Evolutionary conservation across 2,888 invertebrate species (phyloP).

Genomic region (Spialia ferax): DNA sequence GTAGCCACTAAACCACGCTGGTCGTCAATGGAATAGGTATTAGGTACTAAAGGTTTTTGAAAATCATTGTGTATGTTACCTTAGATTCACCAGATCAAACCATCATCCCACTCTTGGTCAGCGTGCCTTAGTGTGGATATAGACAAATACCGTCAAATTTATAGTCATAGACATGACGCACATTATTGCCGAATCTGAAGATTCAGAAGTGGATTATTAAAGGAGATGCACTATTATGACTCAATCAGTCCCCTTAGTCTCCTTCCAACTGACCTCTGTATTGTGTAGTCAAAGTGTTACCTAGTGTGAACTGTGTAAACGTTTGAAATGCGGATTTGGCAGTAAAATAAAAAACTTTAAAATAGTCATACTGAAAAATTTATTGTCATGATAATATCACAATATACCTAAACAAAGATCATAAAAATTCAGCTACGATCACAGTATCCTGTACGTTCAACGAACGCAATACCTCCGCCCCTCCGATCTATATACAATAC

Average conservation of each 20-base stretch:
- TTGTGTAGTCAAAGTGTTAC: constrained; percentile 31
- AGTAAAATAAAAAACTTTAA: neutral
- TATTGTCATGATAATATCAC: constrained; percentile 51
- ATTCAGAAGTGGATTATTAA: constrained; percentile 8
- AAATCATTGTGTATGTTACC: too few species aligned
- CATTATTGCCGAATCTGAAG: too few species aligned
- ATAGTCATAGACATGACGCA: too few species aligned
- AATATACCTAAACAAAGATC: constrained; percentile 45
- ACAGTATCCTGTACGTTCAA: constrained; percentile 42
- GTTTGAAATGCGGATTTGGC: neutral
- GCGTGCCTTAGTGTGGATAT: too few species aligned
- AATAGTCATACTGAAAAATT: constrained; percentile 49
- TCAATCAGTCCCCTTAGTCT: constrained; percentile 30
- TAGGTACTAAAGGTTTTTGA: too few species aligned
- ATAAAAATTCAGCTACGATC: constrained; percentile 45
- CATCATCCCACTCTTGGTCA: too few species aligned
- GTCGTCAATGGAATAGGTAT: too few species aligned
- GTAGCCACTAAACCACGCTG: too few species aligned
- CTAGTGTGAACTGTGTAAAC: neutral
- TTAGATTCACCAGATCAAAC: too few species aligned
- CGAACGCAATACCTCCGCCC: constrained; percentile 26
- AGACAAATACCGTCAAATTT: too few species aligned
- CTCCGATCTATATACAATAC: constrained; percentile 39
- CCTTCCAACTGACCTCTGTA: constrained; percentile 26
- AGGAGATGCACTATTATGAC: constrained; percentile 37